Percentiles rank a stretch among this genome's conserved stretches.
phyloP scores from a whole-genome alignment of 2,113 vertebrate genomes.

The Pantherophis guttatus region DNA sequence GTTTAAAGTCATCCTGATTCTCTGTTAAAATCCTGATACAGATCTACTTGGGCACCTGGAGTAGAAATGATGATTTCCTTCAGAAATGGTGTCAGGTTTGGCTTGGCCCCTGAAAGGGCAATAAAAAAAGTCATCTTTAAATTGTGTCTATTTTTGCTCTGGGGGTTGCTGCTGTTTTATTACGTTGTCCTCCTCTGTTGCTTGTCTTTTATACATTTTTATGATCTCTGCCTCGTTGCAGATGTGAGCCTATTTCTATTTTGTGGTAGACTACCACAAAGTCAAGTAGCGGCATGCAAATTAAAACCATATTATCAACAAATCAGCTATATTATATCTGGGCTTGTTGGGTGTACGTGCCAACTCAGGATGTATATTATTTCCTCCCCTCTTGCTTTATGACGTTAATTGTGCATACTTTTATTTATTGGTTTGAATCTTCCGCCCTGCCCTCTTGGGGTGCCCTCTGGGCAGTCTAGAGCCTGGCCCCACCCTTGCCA shows the following conservation, averaged over 20 bases:
- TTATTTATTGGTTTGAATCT: constrained; percentile 9
- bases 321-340: neutral
- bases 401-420: neutral
- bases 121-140: neutral
- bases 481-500: neutral
- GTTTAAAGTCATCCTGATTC: neutral
- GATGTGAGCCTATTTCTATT: neutral
- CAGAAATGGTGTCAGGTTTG: neutral
- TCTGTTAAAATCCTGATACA: neutral
- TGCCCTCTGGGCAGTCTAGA: neutral
- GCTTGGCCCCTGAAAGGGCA: neutral
- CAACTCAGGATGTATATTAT: neutral
- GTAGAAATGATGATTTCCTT: neutral
- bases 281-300: neutral
- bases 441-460: neutral
- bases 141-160: neutral
- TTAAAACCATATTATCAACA: neutral
- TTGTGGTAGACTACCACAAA: neutral
- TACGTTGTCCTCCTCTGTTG: neutral
- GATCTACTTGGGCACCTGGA: neutral
- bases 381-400: neutral
- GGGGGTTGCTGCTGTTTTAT: neutral
- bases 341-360: neutral
- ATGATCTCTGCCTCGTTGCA: too few relatives aligned
- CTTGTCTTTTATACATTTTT: neutral